Base-by-base conservation (phyloP, 2,888 invertebrate species). In the Scaptomyza caliginosa region DNA sequence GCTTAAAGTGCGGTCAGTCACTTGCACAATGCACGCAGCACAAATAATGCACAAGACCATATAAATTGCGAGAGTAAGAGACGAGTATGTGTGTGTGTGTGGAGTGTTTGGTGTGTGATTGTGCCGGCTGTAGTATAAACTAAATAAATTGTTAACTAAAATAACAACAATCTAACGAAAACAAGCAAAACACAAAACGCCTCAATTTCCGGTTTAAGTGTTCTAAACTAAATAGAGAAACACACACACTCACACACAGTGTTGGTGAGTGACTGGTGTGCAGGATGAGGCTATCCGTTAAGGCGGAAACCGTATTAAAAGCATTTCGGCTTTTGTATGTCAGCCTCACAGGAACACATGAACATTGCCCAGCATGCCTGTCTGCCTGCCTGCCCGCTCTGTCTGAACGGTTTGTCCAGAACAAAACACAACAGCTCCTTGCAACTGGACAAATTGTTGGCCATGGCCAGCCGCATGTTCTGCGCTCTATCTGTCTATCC, bases 111-210 rank as follows among this genome's bases (percentile, higher is more conserved):
- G 23, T 48, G 45, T 74, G 56, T 56, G 58, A 65, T 56, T 46
- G 59, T 51, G 60, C 56, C 48, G 58, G 62, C 46, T 55, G 66
- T 57, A 77, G 28, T 30, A 32, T 32, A 30, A 34, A 78, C 87
- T 85, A 84, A 86, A 84, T 84, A 86, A 84, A 84, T 84, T 84
- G 85, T 86, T 84, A 86, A 87, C 87, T 82, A 77, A 87, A 84
- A 86, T 82, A 85, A 87, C 77, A 87, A 87, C 86, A 82, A 74
- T 72, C 82, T 75, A 87, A 73, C 77, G 62, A 74, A 83, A 85
- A 86, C 77, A 85, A 87, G 86, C 75, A 77, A 74, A 86, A 87
- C 74, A 79, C 73, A 77, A 74, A 87, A 87, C 84, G 84, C 88
- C 88, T 85, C 83, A 85, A 85, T 85, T 85, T 88, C 84, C 87